A percentile compares a stretch with the other conserved stretches of the same genome.
phyloP scores from a whole-genome alignment of 2,888 invertebrate genomes.

The Pandemis corylana region DNA sequence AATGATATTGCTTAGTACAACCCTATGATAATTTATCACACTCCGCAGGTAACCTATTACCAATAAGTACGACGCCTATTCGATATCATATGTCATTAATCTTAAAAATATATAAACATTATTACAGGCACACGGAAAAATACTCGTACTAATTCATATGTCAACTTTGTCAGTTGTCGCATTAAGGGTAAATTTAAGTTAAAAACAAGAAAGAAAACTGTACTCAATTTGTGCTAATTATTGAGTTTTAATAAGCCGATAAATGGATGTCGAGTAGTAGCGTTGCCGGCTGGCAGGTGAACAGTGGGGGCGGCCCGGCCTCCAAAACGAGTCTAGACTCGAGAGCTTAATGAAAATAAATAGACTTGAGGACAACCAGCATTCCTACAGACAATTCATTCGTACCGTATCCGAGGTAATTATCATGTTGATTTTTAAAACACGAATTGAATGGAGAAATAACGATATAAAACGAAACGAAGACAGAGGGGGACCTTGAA shows the following conservation, averaged over 20 bases:
- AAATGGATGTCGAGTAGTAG: constrained; percentile 43
- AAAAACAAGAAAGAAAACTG: constrained; percentile 47
- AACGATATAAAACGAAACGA: constrained; percentile 9
- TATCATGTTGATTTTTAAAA: constrained; percentile 28
- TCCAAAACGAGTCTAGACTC: constrained; percentile 54
- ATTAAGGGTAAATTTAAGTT: constrained; percentile 38
- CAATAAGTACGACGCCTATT: constrained; percentile 32
- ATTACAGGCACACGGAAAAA: constrained; percentile 11
- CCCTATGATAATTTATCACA: constrained; percentile 29
- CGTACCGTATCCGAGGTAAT: constrained; percentile 27
- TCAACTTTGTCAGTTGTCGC: constrained; percentile 36
- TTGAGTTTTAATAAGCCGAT: constrained; percentile 59
- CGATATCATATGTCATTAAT: constrained; percentile 32
- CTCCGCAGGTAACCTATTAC: constrained; percentile 35
- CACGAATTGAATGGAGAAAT: constrained; percentile 3
- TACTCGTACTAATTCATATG: constrained; percentile 20
- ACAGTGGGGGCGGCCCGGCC: constrained; percentile 50
- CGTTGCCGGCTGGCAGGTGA: constrained; percentile 43
- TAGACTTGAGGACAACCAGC: constrained; percentile 16
- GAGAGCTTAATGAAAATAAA: constrained; percentile 42
- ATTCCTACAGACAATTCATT: constrained; percentile 31
- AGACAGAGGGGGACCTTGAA: background rate
- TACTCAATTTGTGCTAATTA: constrained; percentile 61
- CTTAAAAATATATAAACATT: constrained; percentile 27
- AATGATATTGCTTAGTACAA: constrained; percentile 1